Evolutionary conservation across 2,888 invertebrate species (phyloP), one percentile per base, ranked within the genome.

Genomic region (Sepiola atlantica): DNA sequence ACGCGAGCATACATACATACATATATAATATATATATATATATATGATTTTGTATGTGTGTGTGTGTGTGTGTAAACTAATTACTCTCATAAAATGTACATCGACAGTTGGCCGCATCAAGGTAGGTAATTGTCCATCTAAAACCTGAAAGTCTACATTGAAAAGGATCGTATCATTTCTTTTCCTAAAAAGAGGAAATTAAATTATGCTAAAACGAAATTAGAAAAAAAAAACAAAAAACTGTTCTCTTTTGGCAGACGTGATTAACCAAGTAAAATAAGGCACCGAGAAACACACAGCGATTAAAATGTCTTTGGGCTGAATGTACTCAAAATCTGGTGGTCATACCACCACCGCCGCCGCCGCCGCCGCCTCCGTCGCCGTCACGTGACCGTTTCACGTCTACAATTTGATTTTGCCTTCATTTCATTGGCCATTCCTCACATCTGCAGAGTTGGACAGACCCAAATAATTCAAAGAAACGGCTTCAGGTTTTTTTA

Each of bases 181-280:
- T 77, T 32, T 77, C 28, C 77, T 77, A 77, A n/a, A 77, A 77
- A 77, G 32, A 77, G 77, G 77, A 77, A 77, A 77, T 77, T 77
- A 77, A 77, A 77, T 77, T 77, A 77, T 77, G n/a, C 16, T 77
- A 77, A 77, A 77, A 77, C n/a, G 77, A 77, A 77, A 77, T 77
- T 32, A 14, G 77, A 21, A 77, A 77, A 77, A 32, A 45, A 45
- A 45, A 45, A 45, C 2, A 45, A 45, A 45, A 45, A 45, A 45
- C 2, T 8, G 45, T 45, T 45, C 45, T 77, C 32, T 16, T 77
- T 77, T 77, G n/a, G 77, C 18, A 32, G 77, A n/a, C n/a, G n/a
- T n/a, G 32, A 77, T 77, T 77, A 77, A 32, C 77, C 77, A 16
- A 77, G n/a, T 77, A 77, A 77, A 77, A 32, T 77, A 77, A 77